Evolutionary conservation across 2,888 invertebrate species (phyloP).

Genomic region (Danaus chrysippus): DNA sequence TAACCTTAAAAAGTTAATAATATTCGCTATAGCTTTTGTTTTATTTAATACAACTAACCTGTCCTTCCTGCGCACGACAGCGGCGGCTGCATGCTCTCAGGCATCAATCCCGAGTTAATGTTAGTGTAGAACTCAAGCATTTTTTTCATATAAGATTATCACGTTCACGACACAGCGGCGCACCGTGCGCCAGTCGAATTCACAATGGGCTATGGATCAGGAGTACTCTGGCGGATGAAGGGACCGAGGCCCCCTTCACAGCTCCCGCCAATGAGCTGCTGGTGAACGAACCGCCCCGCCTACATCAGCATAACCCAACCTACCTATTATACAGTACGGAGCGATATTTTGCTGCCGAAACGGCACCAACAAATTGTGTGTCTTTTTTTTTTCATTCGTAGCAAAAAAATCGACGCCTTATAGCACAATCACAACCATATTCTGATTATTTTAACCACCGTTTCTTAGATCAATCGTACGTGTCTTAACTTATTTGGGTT

Average conservation of each 20-base stretch:
- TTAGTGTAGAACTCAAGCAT: slow-evolving; percentile 87
- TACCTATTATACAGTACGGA: slow-evolving; percentile 65
- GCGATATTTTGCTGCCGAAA: slow-evolving; percentile 64
- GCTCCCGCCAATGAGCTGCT: slow-evolving; percentile 50
- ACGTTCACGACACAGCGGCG: slow-evolving; percentile 38
- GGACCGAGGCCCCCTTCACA: slow-evolving; percentile 44
- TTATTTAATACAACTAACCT: slow-evolving; percentile 67
- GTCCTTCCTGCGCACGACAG: slow-evolving; percentile 82
- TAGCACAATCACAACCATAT: slow-evolving; percentile 17
- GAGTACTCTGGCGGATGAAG: slow-evolving; percentile 36
- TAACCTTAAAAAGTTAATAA: neutral
- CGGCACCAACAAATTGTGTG: slow-evolving; percentile 56
- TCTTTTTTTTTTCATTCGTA: slow-evolving; percentile 49
- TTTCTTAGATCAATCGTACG: too few relatives aligned
- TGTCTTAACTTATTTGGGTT: too few relatives aligned
- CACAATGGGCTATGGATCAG: slow-evolving; percentile 47
- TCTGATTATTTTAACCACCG: neutral
- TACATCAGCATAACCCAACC: slow-evolving; percentile 53
- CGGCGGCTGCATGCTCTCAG: slow-evolving; percentile 77
- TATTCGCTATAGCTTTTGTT: slow-evolving; percentile 25
- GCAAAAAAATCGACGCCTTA: slow-evolving; percentile 42
- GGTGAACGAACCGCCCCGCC: slow-evolving; percentile 47
- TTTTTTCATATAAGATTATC: slow-evolving; percentile 51
- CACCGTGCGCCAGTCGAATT: slow-evolving; percentile 46
- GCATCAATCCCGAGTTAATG: slow-evolving; percentile 80